Evolutionary conservation across 2,797 vertebrate species (phyloP).

Genomic region (Neopelma chrysocephalum): DNA sequence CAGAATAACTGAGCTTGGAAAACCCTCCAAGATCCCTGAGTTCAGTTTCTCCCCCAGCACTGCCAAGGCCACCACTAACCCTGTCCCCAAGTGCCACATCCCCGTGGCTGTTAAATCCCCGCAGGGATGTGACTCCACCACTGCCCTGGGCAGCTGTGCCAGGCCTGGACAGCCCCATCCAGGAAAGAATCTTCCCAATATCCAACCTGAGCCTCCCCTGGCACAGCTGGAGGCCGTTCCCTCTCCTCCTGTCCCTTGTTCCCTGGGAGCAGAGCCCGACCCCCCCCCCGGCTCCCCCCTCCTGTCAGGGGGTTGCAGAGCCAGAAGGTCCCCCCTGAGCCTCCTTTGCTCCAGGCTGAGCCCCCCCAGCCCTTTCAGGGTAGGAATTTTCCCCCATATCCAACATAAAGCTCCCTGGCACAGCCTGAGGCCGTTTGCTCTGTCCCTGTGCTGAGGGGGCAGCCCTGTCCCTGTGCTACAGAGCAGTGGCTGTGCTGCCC

Average conservation of each 20-base stretch:
- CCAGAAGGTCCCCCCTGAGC: fast-evolving
- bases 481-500: too few species aligned
- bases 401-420: too few species aligned
- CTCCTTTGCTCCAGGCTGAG: background rate
- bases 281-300: fast-evolving
- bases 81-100: background rate
- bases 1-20: fast-evolving
- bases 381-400: fast-evolving
- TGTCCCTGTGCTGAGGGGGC: background rate
- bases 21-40: background rate
- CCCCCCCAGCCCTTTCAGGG: too few species aligned
- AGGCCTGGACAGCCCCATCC: background rate
- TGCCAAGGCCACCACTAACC: background rate
- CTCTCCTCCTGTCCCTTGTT: background rate
- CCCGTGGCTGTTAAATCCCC: background rate
- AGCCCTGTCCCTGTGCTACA: background rate
- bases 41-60: fast-evolving
- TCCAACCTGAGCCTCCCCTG: background rate
- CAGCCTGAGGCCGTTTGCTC: background rate
- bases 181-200: background rate
- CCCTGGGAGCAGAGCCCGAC: fast-evolving
- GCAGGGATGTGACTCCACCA: too few species aligned
- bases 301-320: background rate
- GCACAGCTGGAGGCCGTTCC: fast-evolving
- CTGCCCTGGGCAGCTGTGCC: background rate